Evolutionary conservation across 2,113 vertebrate species (phyloP), one percentile per base, ranked within the genome.

Genomic region (Seriola dumerili): DNA sequence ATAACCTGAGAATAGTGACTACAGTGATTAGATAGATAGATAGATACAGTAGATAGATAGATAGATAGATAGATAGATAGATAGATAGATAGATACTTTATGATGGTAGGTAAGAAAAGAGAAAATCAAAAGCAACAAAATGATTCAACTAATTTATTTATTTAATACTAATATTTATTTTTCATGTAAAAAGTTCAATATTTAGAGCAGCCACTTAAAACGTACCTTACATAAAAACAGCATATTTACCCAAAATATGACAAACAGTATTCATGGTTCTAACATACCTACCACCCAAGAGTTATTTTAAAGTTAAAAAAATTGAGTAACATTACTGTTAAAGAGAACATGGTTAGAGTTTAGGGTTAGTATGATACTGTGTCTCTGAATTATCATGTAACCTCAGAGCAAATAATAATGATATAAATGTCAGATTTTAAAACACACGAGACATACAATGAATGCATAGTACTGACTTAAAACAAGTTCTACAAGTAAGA

Each of bases 401-500:
- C 19, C 32, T 34, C 2, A 64, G 8, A 25, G 23, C 34, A 13
- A 11, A 17, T 34, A 54, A 29, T 17, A 38, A 36, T 69, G 17
- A 55, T 12, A 48, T 11, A 17, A 73, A 46, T 2, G 8, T 38
- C 25, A 46, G 12, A 38, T 69, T 23, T 10, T 70, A 76, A 77
- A 63, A 46, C 44, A 57, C 16, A 48, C 4, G 48, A 21, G 12
- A 61, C 3, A 36, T 16, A 59, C 16, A 61, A 57, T 19, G 7
- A 62, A 11, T 7, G 29, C 4, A 46, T 9, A 58, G 17, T 17
- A 44, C 3, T 11, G 54, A 52, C 8, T 8, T n/a, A 61, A 13
- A 78, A 80, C 13, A 82, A 59, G n/a, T 4, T 73, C 10, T 32
- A 65, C 44, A 80, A 54, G 62, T 57, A 68, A 55, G 29, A 73